Evolutionary conservation across 23 tunicate species (phyloP), one percentile per base, ranked within the genome.

Genomic region (Styela plicata): DNA sequence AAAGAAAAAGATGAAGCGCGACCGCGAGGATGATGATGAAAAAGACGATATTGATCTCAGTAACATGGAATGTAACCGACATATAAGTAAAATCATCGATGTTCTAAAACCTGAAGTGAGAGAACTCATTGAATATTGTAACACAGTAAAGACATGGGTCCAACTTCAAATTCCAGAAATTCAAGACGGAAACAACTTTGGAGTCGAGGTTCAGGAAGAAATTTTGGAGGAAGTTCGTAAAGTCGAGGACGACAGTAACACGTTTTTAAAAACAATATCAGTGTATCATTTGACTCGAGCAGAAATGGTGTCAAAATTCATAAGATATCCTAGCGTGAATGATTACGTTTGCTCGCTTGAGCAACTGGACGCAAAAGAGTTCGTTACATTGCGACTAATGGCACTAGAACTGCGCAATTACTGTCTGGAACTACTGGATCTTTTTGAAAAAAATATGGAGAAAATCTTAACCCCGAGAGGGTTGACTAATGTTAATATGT

Each of bases 101-200:
- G 71, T 65, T 24, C 33, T 93, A 1, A 93, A 93, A 64, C 98
- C 98, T 31, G 87, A 85, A 32, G 33, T 93, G 21, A 69, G 94
- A 30, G 86, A 74, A 21, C 80, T 93, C 18, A 66, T 78, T 25
- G 98, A 93, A 62, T 80, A 87, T 80, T 93, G 98, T 69, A 88
- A 88, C 79, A 88, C 98, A 26, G 93, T 93, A 33, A 74, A 74
- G 34, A 91, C 89, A 13, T 93, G 98, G 98, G 89, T 93, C 71
- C 93, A 93, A 80, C 73, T 93, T 24, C 81, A 85, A 74, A 88
- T 94, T 3, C 98, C 98, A 20, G 91, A 86, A 44, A 94, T 94
- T 84, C 91, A 89, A 37, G 98, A 94, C 70, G 98, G 98, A 0
- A 94, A 94, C 81, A 94, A 94, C 83, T 94, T 94, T 64, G 98